Base-by-base conservation (phyloP, 2,797 vertebrate species). In the Eulemur albifrons region DNA sequence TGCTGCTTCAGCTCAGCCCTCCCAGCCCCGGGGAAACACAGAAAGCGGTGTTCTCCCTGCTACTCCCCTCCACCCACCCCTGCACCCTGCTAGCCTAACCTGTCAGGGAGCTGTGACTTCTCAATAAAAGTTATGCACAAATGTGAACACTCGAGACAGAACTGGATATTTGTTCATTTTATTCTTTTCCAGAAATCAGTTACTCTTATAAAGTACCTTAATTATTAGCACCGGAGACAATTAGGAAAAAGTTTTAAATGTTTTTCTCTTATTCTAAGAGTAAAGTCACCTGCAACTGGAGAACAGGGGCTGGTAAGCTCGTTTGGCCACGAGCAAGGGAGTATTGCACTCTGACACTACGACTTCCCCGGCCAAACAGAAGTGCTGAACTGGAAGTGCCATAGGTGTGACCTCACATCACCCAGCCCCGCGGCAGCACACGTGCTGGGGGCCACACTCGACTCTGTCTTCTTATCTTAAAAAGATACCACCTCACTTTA, bases 371-470 rank as follows among this genome's bases (percentile, higher is more conserved):
- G 97, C 98, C 98, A 98, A 97, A 97, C 81, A 92, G 35, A 86
- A 97, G 94, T 96, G 98, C 97, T 97, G 96, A 97, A 98, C 97
- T 97, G 98, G 97, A 98, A 98, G 98, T 98, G 98, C 98, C 98
- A 97, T 98, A 98, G 97, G 97, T 96, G 86, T 97, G 98, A 98
- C 98, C 92, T 98, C 96, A 95, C 97, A 76, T 88, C 70, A 82
- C 97, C 97, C 94, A 90, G 90, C 96, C 98, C 98, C 97, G 80
- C 93, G 96, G 89, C 97, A 95, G 97, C 93, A 91, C 97, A 94
- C 81, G 82, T 81, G 75, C 63, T 43, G 69, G 59, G 94, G 88
- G 96, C 85, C 79, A 61, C 11, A 4, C 93, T 92, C 82, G 94
- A 93, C 82, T 87, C 95, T 52, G 14, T 80, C 80, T 93, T 92